phyloP scores from a whole-genome alignment of 1,140 invertebrate genomes.

The Heterodera carotae region DNA sequence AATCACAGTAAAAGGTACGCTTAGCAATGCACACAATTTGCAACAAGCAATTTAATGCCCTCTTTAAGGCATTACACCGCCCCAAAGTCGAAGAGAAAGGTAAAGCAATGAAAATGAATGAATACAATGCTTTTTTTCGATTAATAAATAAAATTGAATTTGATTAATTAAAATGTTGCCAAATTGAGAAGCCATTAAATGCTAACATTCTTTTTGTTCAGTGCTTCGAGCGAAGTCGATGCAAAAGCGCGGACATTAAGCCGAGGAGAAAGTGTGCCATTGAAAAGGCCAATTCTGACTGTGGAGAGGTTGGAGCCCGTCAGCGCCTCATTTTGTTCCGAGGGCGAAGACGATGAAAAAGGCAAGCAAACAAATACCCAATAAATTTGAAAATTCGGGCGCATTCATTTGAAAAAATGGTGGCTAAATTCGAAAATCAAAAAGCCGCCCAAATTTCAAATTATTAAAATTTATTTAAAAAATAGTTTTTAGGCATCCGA shows the following conservation, averaged over 20 bases:
- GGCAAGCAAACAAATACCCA: neutral
- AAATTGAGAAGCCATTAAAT: conserved; percentile 5
- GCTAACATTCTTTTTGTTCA: conserved; percentile 30
- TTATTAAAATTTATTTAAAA: no score
- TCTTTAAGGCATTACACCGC: conserved; percentile 45
- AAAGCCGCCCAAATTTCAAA: no score
- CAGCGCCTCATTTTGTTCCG: conserved; percentile 31
- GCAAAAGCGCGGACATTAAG: conserved; percentile 3
- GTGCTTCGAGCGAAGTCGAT: conserved; percentile 40
- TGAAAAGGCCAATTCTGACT: conserved; percentile 36
- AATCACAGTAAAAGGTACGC: conserved; percentile 51
- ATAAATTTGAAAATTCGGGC: no score
- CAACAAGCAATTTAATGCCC: neutral
- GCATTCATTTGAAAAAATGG: no score
- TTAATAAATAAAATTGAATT: neutral
- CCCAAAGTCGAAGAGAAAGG: conserved; percentile 49
- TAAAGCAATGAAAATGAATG: neutral
- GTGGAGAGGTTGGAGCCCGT: conserved; percentile 32
- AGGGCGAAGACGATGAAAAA: conserved; percentile 36
- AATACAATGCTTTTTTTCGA: neutral
- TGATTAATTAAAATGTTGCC: neutral
- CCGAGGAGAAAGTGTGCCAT: conserved; percentile 25
- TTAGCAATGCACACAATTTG: neutral
- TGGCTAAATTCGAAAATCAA: no score
- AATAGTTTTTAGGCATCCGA: neutral